phyloP scores from a whole-genome alignment of 2,113 vertebrate species.

The Edolisoma coerulescens region DNA sequence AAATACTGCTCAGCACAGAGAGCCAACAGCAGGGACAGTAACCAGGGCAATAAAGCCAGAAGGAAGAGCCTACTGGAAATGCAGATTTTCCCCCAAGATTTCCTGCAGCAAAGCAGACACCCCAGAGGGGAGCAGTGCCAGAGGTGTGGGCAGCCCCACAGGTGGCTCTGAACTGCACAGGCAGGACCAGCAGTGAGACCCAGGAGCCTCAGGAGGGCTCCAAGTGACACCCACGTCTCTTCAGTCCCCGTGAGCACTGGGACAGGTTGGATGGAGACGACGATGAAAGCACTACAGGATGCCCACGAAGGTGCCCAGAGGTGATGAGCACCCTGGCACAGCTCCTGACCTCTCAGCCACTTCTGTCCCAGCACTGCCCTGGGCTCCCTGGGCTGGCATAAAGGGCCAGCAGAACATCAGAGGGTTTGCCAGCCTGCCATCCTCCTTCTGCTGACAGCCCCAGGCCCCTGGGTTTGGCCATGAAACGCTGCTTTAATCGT shows the following conservation, averaged over 20 bases:
- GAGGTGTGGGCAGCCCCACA: background rate
- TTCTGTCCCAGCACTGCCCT: background rate
- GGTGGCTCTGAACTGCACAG: background rate
- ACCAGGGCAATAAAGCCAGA: background rate
- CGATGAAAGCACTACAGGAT: fast-evolving
- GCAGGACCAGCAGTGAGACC: background rate
- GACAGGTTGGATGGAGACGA: background rate
- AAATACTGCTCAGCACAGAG: background rate
- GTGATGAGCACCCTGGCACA: background rate
- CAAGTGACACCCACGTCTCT: background rate
- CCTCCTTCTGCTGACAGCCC: background rate
- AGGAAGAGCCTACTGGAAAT: background rate
- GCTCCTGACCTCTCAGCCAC: background rate
- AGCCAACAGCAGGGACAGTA: background rate
- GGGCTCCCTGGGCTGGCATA: background rate
- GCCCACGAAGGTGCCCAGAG: background rate
- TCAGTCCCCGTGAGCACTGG: fast-evolving
- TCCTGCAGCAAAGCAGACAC: background rate
- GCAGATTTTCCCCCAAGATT: background rate
- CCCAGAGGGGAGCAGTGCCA: background rate
- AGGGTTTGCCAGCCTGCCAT: background rate
- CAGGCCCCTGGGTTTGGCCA: background rate
- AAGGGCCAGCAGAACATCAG: background rate
- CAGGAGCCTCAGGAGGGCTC: background rate
- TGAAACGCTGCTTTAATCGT: fast-evolving